These are phyloP conservation scores for Fundulus diaphanus DNA, from an alignment of 2,797 vertebrate species.

Conservation along the genomic window DNA sequence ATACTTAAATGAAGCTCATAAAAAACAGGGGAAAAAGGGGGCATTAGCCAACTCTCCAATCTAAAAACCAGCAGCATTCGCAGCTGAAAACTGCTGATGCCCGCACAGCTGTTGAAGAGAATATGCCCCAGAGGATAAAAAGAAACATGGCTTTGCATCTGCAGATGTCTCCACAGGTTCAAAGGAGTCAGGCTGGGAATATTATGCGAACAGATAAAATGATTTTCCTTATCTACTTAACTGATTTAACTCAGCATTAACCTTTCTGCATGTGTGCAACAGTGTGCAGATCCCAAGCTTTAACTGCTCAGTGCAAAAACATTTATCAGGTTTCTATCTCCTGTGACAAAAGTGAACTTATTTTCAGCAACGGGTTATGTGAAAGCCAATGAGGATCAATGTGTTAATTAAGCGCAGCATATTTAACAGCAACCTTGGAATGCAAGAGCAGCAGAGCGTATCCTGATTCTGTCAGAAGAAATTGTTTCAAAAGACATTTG, in stretches of 20 bases:
- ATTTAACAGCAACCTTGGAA: constrained; percentile 59
- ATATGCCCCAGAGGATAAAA: constrained; percentile 25
- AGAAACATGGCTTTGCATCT: constrained; percentile 33
- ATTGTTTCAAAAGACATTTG: constrained; percentile 40
- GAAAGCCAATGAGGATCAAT: constrained; percentile 50
- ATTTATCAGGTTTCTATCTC: constrained; percentile 15
- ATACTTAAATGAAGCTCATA: constrained; percentile 38
- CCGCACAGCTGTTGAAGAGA: constrained; percentile 35
- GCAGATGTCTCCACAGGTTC: constrained; percentile 34
- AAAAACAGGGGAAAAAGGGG: constrained; percentile 42
- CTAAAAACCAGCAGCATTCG: constrained; percentile 43
- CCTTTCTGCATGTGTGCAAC: neutral
- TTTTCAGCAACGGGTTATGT: constrained; percentile 27
- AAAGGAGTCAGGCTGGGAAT: constrained; percentile 16
- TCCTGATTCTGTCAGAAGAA: constrained; percentile 45
- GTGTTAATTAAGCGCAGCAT: constrained; percentile 58
- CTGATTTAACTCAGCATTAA: constrained; percentile 1
- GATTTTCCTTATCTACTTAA: constrained; percentile 11
- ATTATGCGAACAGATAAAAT: constrained; percentile 27
- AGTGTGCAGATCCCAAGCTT: constrained; percentile 1
- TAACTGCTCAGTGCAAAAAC: neutral
- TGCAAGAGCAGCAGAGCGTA: constrained; percentile 31
- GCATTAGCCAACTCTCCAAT: constrained; percentile 36
- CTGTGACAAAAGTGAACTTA: constrained; percentile 17
- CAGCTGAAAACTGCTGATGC: constrained; percentile 50